Evolutionary conservation across 1,140 invertebrate genomes (phyloP).

Genomic region (Glomeris maerens): DNA sequence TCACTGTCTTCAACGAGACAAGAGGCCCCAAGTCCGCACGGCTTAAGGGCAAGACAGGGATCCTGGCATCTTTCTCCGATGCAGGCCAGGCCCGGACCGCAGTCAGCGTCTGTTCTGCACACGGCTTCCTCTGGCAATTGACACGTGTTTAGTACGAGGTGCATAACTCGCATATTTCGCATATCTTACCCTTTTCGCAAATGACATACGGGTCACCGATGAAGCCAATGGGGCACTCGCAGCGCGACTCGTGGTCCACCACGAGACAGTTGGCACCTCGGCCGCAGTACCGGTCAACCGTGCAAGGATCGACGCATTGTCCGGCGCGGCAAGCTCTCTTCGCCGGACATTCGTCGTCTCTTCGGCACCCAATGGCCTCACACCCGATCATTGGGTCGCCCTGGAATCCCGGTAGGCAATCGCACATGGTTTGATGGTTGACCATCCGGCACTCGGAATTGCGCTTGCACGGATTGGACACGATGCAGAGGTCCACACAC

Average conservation of each 20-base stretch:
- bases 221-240: slow-evolving; percentile 25
- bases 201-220: slow-evolving; percentile 29
- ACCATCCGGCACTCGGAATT: slow-evolving; percentile 21
- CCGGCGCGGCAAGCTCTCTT: slow-evolving; percentile 56
- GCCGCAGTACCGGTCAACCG: slow-evolving; percentile 56
- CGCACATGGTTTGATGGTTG: slow-evolving; percentile 20
- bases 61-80: slow-evolving; percentile 27
- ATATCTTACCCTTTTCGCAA: slow-evolving; percentile 51
- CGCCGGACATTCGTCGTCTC: slow-evolving; percentile 51
- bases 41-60: slow-evolving; percentile 15
- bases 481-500: slow-evolving; percentile 22
- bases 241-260: slow-evolving; percentile 23
- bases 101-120: slow-evolving; percentile 28
- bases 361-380: slow-evolving; percentile 57
- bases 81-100: slow-evolving; percentile 30
- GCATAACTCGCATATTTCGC: too few relatives aligned
- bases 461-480: slow-evolving; percentile 61
- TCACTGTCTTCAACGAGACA: slow-evolving; percentile 46
- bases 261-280: slow-evolving; percentile 60
- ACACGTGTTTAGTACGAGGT: too few relatives aligned
- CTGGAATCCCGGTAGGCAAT: slow-evolving; percentile 20
- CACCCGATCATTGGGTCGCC: slow-evolving; percentile 41
- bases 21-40: slow-evolving; percentile 57
- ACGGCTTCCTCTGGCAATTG: neutral
- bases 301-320: slow-evolving; percentile 61